Evolutionary conservation across 2,888 invertebrate species (phyloP), one percentile per base, ranked within the genome.

Genomic region (Lasioglossum vierecki): DNA sequence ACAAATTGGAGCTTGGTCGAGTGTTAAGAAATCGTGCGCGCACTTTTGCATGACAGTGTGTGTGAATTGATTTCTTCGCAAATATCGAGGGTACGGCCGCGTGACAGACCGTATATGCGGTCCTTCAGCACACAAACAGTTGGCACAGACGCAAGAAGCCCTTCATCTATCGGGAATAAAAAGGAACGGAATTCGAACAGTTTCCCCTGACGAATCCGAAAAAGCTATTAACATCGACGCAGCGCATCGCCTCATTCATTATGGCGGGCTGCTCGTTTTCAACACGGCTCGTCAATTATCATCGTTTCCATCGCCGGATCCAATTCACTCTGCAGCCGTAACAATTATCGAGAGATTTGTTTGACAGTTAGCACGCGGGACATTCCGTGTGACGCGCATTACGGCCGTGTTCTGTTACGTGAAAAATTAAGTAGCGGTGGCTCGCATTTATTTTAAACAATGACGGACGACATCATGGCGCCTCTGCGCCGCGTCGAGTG

Each of bases 401-500:
- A 68, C 66, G 26, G 75, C 63, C 49, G 11, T 80, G 79, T 78
- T 72, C 49, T 26, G 41, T 57, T 39, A 70, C 68, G 74, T 88
- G 82, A 90, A 90, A 90, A 89, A 90, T 89, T 89, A 90, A 90
- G 79, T 80, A 66, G 85, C 79, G 82, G 76, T 90, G 86, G 88
- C 88, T 90, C 85, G 85, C 83, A 85, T 86, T 83, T 83, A 88
- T 88, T 90, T 90, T 81, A 72, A 82, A 85, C 68, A 79, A 76
- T 60, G 46, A 30, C 73, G 78, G n/a, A 39, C 46, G 74, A 79
- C 83, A 79, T 82, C 66, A 70, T 4, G 26, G 46, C 5, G 30
- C 30, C 30, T 30, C 30, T 1, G 30, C 66, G 41, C 22, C 44
- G 15, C 68, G 79, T 46, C 73, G 66, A 75, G 71, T 71, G 39